A percentile compares a stretch with the other conserved stretches of the same genome.
These are phyloP conservation scores for Bujurquina vittata DNA, from an alignment of 2,113 vertebrate genomes.

Conservation along the genomic window DNA sequence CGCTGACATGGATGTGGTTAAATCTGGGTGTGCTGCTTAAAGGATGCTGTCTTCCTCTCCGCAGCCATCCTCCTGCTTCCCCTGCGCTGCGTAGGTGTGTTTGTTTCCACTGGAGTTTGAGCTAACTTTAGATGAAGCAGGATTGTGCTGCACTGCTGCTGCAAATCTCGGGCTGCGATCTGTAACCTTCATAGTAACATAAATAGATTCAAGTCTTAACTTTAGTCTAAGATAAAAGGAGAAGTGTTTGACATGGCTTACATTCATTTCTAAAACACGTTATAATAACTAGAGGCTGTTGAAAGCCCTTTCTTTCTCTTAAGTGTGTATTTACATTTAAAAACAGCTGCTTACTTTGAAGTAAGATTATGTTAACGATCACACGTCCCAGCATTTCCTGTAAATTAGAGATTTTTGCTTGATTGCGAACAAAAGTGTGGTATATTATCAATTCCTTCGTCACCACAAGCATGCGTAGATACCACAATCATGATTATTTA, in stretches of 20 bases:
- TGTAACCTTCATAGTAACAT: constrained; percentile 14
- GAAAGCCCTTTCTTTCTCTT: background rate
- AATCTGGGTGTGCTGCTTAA: constrained; percentile 41
- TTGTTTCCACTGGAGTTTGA: constrained; percentile 62
- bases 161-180: constrained; percentile 44
- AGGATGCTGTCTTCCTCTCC: constrained; percentile 31
- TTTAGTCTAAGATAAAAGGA: constrained; percentile 8
- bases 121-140: constrained; percentile 62
- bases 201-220: constrained; percentile 11
- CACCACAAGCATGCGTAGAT: background rate
- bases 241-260: background rate
- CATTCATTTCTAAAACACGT: background rate
- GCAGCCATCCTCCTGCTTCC: constrained; percentile 28
- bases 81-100: constrained; percentile 65
- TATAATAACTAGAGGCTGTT: background rate
- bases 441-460: background rate
- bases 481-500: background rate
- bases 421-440: background rate
- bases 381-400: background rate
- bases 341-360: background rate
- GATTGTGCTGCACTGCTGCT: constrained; percentile 30
- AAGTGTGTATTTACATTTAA: background rate
- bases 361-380: background rate
- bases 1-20: constrained; percentile 38
- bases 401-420: background rate